Percentiles rank a stretch among this genome's conserved stretches.
These are phyloP conservation scores for Pimpla rufipes DNA, from an alignment of 2,888 invertebrate genomes.

Conservation along the genomic window DNA sequence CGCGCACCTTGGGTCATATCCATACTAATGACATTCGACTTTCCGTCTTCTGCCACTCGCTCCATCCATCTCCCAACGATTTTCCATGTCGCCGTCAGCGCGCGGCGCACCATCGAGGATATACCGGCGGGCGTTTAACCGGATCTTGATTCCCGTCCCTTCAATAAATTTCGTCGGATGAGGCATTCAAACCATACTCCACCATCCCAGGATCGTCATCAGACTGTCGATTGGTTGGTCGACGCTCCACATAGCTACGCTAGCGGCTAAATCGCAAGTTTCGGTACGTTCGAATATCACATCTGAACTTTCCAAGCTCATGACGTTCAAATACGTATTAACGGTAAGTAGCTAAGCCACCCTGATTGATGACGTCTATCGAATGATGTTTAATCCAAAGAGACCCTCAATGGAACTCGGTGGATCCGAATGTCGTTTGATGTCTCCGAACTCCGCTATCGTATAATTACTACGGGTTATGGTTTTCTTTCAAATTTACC, in stretches of 20 bases:
- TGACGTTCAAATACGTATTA: background rate
- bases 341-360: background rate
- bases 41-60: background rate
- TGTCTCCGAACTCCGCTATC: background rate
- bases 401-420: too few species aligned
- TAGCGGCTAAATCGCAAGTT: background rate
- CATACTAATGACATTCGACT: background rate
- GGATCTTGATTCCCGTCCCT: background rate
- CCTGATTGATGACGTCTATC: too few species aligned
- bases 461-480: background rate
- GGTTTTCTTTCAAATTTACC: background rate
- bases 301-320: background rate
- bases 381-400: too few species aligned
- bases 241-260: background rate
- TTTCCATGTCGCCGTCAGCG: background rate
- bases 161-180: conserved; percentile 3
- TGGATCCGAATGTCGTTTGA: background rate
- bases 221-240: background rate
- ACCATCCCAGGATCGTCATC: background rate
- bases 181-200: background rate
- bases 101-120: background rate
- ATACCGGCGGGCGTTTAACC: background rate
- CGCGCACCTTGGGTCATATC: background rate
- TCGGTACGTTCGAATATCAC: background rate
- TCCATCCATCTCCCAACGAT: background rate